Evolutionary conservation across 2,888 invertebrate genomes (phyloP).

Genomic region (Meiosimyza decipiens): DNA sequence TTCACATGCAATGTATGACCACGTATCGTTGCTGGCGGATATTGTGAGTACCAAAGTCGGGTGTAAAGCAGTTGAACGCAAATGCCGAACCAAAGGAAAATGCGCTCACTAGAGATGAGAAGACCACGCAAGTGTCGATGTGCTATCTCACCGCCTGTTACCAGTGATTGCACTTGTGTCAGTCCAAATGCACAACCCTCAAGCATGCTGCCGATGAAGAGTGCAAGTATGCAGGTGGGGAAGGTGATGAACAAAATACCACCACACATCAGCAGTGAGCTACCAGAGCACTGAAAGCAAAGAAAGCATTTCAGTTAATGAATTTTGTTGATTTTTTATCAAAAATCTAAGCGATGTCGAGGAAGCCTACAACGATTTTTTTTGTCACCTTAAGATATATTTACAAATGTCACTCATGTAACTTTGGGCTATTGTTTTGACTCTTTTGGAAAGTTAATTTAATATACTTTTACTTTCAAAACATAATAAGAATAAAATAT

Average conservation of each 20-base stretch:
- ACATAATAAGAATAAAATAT: too few species aligned
- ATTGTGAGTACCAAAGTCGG: slow-evolving; percentile 52
- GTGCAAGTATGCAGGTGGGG: slow-evolving; percentile 49
- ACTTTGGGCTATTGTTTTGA: too few species aligned
- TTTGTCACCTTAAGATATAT: too few species aligned
- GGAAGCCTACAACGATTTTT: too few species aligned
- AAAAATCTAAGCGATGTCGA: too few species aligned
- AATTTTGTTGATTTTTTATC: not conserved
- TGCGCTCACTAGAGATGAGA: slow-evolving; percentile 58
- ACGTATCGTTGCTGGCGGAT: slow-evolving; percentile 39
- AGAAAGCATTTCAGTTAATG: not conserved
- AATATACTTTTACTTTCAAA: too few species aligned
- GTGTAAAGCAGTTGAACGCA: slow-evolving; percentile 57
- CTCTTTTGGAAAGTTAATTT: too few species aligned
- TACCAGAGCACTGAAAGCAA: slow-evolving; percentile 54
- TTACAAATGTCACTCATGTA: too few species aligned
- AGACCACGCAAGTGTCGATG: slow-evolving; percentile 58
- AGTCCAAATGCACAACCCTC: slow-evolving; percentile 62
- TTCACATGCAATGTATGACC: slow-evolving; percentile 51
- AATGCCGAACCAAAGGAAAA: slow-evolving; percentile 61
- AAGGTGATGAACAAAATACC: slow-evolving; percentile 54
- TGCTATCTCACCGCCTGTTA: slow-evolving; percentile 59
- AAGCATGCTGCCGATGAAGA: slow-evolving; percentile 55
- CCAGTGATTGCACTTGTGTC: slow-evolving; percentile 58
- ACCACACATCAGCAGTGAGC: slow-evolving; percentile 55